These are phyloP conservation scores for Cephus nigrinus DNA, from an alignment of 2,888 invertebrate species.

Conservation along the genomic window DNA sequence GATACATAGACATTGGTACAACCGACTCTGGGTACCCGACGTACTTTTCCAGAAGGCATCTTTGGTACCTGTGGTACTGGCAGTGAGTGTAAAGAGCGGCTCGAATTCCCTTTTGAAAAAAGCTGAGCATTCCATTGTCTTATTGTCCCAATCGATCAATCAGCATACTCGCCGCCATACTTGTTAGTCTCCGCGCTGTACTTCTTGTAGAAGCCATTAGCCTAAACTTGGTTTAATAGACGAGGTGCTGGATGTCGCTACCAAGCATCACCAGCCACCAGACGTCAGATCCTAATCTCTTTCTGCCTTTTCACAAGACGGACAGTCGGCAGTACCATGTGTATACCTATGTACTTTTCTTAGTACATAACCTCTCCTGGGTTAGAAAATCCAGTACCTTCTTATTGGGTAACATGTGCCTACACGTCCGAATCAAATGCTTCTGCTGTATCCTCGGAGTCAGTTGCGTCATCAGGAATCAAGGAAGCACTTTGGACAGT, in stretches of 20 bases:
- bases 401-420: slow-evolving; percentile 1
- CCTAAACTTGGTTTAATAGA: slow-evolving; percentile 36
- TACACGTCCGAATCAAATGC: background rate
- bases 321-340: slow-evolving; percentile 7
- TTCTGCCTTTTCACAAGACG: slow-evolving; percentile 16
- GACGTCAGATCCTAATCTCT: slow-evolving; percentile 19
- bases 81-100: background rate
- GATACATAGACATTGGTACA: background rate
- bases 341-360: slow-evolving; percentile 1
- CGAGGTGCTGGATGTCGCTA: slow-evolving; percentile 26
- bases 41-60: background rate
- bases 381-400: background rate
- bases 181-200: slow-evolving; percentile 13
- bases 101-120: background rate
- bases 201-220: slow-evolving; percentile 32
- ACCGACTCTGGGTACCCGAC: background rate
- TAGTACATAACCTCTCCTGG: background rate
- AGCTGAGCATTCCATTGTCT: slow-evolving; percentile 11
- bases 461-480: slow-evolving; percentile 5
- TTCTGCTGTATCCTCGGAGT: background rate
- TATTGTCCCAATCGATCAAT: slow-evolving; percentile 40
- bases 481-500: background rate
- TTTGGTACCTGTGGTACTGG: background rate
- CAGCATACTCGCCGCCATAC: slow-evolving; percentile 16
- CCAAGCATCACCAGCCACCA: slow-evolving; percentile 18